phyloP scores from a whole-genome alignment of 2,888 invertebrate species.

The Margaritifera margaritifera region DNA sequence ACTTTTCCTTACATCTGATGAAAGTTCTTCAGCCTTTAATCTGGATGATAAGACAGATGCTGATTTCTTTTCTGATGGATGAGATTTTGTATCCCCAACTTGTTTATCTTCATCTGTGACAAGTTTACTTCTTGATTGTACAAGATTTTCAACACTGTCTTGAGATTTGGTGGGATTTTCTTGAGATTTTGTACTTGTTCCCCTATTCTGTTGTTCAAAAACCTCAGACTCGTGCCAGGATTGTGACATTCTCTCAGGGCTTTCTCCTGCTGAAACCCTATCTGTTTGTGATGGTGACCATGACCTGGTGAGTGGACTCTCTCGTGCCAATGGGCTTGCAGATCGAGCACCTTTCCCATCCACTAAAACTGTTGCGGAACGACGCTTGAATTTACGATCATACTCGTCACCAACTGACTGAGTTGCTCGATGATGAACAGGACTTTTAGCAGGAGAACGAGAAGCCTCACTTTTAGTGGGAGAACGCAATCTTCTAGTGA shows the following conservation, averaged over 20 bases:
- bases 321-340: conserved; percentile 32
- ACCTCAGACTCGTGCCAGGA: conserved; percentile 43
- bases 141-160: background rate
- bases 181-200: background rate
- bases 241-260: conserved; percentile 38
- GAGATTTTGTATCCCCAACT: too few relatives aligned
- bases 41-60: too few relatives aligned
- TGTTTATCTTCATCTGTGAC: too few relatives aligned
- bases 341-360: conserved; percentile 41
- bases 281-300: conserved; percentile 35
- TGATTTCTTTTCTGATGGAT: too few relatives aligned
- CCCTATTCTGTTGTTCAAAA: conserved; percentile 14
- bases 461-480: conserved; percentile 41
- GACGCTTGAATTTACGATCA: conserved; percentile 54
- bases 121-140: too few relatives aligned
- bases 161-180: background rate
- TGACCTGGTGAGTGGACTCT: conserved; percentile 31
- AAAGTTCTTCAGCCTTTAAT: too few relatives aligned
- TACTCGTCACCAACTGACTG: conserved; percentile 41
- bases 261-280: conserved; percentile 6
- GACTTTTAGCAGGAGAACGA: conserved; percentile 37
- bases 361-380: conserved; percentile 58
- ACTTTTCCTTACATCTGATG: background rate
- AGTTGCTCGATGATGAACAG: conserved; percentile 40
- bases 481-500: conserved; percentile 38